Conservation (phyloP, 2,888 invertebrate genomes). For the Macaria liturata region DNA sequence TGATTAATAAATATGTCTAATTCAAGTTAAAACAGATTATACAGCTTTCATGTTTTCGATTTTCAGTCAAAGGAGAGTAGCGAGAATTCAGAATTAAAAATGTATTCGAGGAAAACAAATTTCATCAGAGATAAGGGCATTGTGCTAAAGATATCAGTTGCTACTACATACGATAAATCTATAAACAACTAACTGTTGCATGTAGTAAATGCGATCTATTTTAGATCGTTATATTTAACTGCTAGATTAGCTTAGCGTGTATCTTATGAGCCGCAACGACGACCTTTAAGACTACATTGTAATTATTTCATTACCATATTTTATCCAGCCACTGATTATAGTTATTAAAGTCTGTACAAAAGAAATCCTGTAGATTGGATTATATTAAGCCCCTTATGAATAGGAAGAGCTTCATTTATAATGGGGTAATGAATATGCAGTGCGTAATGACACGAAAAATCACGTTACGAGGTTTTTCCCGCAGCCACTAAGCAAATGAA, state of each 20-base stretch:
- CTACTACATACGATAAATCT: not conserved
- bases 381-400: conserved; percentile 36
- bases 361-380: conserved; percentile 40
- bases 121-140: too few relatives aligned
- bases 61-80: too few relatives aligned
- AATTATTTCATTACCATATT: conserved; percentile 48
- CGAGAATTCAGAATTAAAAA: too few relatives aligned
- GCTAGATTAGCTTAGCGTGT: conserved; percentile 44
- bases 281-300: conserved; percentile 51
- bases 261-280: conserved; percentile 58
- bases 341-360: conserved; percentile 35
- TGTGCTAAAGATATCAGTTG: not conserved
- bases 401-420: conserved; percentile 29
- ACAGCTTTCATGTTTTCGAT: too few relatives aligned
- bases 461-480: conserved; percentile 19
- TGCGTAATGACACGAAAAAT: conserved; percentile 33
- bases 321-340: conserved; percentile 43
- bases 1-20: too few relatives aligned
- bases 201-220: too few relatives aligned
- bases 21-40: too few relatives aligned
- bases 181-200: not conserved
- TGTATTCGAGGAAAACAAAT: too few relatives aligned
- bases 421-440: conserved; percentile 36
- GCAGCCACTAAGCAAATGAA: conserved; percentile 18
- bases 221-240: too few relatives aligned